Evolutionary conservation across 2,113 vertebrate species (phyloP), one percentile per base, ranked within the genome.

Genomic region (Pangasianodon gigas): DNA sequence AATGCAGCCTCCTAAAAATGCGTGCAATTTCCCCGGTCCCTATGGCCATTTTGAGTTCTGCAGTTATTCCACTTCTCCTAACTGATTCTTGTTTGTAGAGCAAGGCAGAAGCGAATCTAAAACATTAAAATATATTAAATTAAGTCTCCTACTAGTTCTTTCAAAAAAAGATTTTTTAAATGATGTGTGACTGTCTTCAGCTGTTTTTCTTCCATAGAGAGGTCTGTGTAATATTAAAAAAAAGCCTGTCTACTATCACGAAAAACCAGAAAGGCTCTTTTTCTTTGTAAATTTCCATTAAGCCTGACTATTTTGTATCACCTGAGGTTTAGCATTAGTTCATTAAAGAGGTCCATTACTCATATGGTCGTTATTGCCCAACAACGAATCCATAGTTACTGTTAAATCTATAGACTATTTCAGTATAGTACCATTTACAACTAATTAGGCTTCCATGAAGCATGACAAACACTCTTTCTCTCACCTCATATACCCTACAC

Each of bases 21-120:
- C 51, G 44, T 88, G 92, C 88, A 91, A 93, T 92, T 93, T 89
- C 91, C 93, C 94, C 93, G 85, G 93, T 93, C 91, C 94, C 84
- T 29, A 71, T 89, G 94, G 92, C 93, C 92, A 89, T 93, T 94
- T 87, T 87, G 89, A 83, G 60, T 29, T 92, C 88, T 85, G 90
- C 89, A 92, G 91, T 92, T 87, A 87, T 90, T 90, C 87, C 91
- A 92, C 92, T 93, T 92, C 92, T 85, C 91, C 69, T 65, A n/a
- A 56, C 80, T 65, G 86, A 62, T 65, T 86, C 21, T 84, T 21
- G 62, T 81, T 87, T 65, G 51, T 37, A 74, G 74, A 52, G 84
- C 56, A 84, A 81, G 41, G 41, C 48, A 91, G 74, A 71, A 46
- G 56, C 41, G 9, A 83, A n/a, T 46, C 54, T 41, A 56, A 60